phyloP scores from a whole-genome alignment of 2,113 vertebrate species.

The Grammomys dolichurus region DNA sequence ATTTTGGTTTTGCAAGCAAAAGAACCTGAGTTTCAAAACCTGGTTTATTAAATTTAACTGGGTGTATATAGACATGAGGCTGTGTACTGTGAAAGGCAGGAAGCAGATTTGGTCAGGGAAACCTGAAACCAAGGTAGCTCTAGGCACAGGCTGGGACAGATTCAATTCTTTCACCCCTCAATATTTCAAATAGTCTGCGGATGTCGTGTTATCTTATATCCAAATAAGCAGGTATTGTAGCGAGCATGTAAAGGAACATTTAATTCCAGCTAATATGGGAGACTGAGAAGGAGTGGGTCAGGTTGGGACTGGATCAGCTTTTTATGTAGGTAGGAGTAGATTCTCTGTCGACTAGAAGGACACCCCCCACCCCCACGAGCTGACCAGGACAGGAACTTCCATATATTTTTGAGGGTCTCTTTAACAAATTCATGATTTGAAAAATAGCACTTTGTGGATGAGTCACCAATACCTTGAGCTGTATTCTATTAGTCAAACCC shows the following conservation, averaged over 20 bases:
- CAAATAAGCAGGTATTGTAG: no score
- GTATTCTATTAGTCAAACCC: background rate
- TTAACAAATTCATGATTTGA: background rate
- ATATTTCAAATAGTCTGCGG: background rate
- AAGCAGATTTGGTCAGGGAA: background rate
- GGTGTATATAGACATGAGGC: background rate
- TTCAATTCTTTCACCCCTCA: background rate
- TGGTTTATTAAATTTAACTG: background rate
- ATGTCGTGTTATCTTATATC: background rate
- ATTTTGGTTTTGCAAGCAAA: slow-evolving; percentile 3
- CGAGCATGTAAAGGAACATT: background rate
- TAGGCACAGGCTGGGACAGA: background rate
- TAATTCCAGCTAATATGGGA: background rate
- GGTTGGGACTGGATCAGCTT: background rate
- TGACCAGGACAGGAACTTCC: background rate
- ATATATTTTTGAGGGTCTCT: background rate
- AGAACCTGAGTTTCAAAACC: background rate
- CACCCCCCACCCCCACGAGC: fast-evolving
- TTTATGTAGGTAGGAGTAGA: background rate
- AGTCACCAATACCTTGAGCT: background rate
- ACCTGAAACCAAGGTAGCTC: background rate
- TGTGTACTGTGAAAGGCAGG: slow-evolving; percentile 4
- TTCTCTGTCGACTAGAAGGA: background rate
- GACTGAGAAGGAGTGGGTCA: fast-evolving
- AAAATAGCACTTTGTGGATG: background rate